These are phyloP conservation scores for Diachasmimorpha longicaudata DNA, from an alignment of 1,140 invertebrate genomes.

Conservation along the genomic window DNA sequence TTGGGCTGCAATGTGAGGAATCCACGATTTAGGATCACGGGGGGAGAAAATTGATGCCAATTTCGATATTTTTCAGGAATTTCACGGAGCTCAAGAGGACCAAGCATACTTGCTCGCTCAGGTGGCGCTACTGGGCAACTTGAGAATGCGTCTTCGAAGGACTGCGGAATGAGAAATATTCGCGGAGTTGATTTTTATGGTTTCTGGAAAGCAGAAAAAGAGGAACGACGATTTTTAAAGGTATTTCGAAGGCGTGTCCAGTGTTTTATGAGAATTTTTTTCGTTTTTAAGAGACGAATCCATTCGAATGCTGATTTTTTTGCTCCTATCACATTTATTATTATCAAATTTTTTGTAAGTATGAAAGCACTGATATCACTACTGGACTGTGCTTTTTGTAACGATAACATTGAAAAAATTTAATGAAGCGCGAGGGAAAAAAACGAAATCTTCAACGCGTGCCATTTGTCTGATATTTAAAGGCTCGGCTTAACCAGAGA, in stretches of 20 bases:
- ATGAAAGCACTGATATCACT: too few relatives aligned
- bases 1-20: not conserved
- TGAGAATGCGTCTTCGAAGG: not conserved
- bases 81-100: not conserved
- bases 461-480: constrained; percentile 30
- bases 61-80: not conserved
- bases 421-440: not conserved
- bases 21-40: not conserved
- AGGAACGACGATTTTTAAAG: not conserved
- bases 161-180: not conserved
- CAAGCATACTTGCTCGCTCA: not conserved
- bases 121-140: not conserved
- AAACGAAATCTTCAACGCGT: constrained; percentile 17
- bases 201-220: not conserved
- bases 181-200: not conserved
- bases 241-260: not conserved
- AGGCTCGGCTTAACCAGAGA: not conserved
- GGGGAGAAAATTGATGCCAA: not conserved
- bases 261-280: not conserved
- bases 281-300: not conserved
- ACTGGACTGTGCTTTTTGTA: too few relatives aligned
- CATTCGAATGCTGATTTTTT: too few relatives aligned
- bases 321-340: too few relatives aligned
- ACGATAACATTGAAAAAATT: not conserved
- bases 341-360: too few relatives aligned